Conservation (phyloP, 2,888 invertebrate species). For the Chloroclysta siterata region DNA sequence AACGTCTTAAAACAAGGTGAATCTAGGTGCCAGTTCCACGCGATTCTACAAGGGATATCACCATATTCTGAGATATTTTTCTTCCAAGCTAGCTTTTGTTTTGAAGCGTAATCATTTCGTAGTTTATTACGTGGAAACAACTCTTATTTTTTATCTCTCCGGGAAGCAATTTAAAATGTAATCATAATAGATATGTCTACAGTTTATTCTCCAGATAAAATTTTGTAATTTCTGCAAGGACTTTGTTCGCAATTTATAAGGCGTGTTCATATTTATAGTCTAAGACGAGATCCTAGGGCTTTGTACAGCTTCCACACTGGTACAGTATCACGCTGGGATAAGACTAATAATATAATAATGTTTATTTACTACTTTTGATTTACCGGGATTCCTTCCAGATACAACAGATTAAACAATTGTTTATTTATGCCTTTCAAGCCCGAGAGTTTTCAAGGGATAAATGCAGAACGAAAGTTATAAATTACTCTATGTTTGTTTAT, state of each 20-base stretch:
- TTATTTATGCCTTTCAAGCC: not conserved
- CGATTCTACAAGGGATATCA: no score
- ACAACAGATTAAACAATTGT: not conserved
- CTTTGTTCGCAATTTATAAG: conserved; percentile 15
- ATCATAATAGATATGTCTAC: conserved; percentile 4
- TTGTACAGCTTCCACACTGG: not conserved
- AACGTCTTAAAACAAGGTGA: no score
- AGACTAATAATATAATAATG: conserved; percentile 1
- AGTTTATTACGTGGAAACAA: not conserved
- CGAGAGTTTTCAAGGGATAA: not conserved
- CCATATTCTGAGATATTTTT: not conserved
- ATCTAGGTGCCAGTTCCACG: no score
- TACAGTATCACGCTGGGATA: conserved; percentile 17
- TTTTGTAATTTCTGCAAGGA: conserved; percentile 10
- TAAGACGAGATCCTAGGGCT: conserved; percentile 2
- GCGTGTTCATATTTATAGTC: conserved; percentile 11
- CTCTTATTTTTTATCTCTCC: conserved; percentile 4
- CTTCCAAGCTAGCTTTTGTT: not conserved
- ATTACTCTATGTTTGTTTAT: no score
- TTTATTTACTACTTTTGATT: conserved; percentile 14
- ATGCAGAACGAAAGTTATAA: no score
- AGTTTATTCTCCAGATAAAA: conserved; percentile 19
- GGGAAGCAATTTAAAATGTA: conserved; percentile 21
- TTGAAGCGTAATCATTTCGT: not conserved
- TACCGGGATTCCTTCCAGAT: no score